Base-by-base conservation (phyloP, 2,797 vertebrate genomes). In the Pteropus rufus region DNA sequence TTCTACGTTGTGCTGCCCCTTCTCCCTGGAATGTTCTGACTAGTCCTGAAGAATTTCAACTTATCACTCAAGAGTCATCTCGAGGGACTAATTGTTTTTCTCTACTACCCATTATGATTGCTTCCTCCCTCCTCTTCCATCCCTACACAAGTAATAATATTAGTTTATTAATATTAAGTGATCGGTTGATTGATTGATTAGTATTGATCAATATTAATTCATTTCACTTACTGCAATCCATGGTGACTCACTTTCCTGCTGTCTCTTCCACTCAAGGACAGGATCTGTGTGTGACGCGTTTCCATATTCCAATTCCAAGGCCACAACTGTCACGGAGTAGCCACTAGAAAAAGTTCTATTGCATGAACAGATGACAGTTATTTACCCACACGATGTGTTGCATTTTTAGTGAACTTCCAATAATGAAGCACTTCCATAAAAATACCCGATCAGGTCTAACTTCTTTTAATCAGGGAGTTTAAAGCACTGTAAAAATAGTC, bases 1-100 rank as follows among this genome's bases (percentile, higher is more conserved):
- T 39, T 65, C 46, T 1, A 2, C 0, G 4, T 5, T 2, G 0
- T 0, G 0, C 15, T 12, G 0, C 15, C 31, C 2, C 62, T 73
- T 44, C 31, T 4, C 8, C 67, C 52, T 65, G 34, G 5, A 58
- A 39, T 3, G 2, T 26, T 8, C 64, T 56, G 64, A n/a, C 24
- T 11, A 14, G 3, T 1, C 11, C 4, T 4, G 46, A 83, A 72
- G 36, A 56, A 10, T 19, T 62, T 21, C 49, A 36, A 1, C 3
- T 2, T 10, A 24, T 23, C 29, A 36, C 67, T 46, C 6, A 21
- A 46, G n/a, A 19, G 12, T 69, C 62, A 24, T 7, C 64, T 10
- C 0, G 0, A 52, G 46, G 7, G 15, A 36, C 12, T 7, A 12
- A 54, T n/a, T 11, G 26, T 41, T 67, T 46, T 3, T 12, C 23